Conservation (phyloP, 2,113 vertebrate genomes). For the Tragelaphus strepsiceros region DNA sequence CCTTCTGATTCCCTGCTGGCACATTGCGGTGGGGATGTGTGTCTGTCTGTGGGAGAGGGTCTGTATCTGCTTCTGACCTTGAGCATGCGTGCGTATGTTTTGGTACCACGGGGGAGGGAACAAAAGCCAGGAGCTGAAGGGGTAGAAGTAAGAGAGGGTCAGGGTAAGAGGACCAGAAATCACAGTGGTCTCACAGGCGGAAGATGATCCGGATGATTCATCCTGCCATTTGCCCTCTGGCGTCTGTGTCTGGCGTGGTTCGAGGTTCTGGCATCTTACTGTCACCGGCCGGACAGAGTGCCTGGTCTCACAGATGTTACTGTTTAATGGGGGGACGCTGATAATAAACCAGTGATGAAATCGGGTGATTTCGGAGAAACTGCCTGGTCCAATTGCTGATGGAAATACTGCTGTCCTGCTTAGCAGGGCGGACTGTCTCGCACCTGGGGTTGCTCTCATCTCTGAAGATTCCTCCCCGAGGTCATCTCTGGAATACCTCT, state of each 20-base stretch:
- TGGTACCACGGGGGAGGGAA: neutral
- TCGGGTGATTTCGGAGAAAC: neutral
- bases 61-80: neutral
- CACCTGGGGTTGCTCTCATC: neutral
- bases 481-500: neutral
- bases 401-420: neutral
- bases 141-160: neutral
- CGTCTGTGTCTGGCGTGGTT: neutral
- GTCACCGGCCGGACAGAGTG: neutral
- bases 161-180: neutral
- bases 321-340: neutral
- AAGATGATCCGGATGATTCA: fast-evolving
- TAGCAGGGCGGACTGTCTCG: neutral
- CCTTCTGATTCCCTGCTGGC: neutral
- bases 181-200: neutral
- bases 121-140: neutral
- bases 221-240: neutral
- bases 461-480: neutral
- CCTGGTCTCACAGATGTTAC: neutral
- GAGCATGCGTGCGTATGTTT: neutral
- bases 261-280: neutral
- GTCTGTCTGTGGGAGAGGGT: neutral
- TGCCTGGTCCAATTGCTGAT: neutral
- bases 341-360: neutral
- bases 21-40: neutral